phyloP scores from a whole-genome alignment of 2,113 vertebrate species.

The Macroglossus sobrinus region DNA sequence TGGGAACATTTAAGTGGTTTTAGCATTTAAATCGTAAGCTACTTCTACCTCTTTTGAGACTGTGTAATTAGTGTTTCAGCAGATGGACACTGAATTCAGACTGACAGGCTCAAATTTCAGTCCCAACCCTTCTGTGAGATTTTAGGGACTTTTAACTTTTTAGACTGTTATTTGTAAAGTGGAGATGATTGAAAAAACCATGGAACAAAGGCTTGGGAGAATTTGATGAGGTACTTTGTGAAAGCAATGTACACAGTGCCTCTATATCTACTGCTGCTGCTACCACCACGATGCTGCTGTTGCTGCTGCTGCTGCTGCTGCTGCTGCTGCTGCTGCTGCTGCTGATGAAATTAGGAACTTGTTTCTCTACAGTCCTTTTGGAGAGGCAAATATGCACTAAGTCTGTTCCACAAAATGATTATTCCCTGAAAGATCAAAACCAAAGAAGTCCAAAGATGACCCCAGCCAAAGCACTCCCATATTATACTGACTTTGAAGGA shows the following conservation, averaged over 20 bases:
- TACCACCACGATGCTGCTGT: background rate
- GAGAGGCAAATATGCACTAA: background rate
- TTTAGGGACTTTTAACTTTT: background rate
- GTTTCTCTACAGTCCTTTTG: background rate
- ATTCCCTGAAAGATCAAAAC: background rate
- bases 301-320: background rate
- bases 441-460: background rate
- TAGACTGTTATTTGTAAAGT: background rate
- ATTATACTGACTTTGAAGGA: background rate
- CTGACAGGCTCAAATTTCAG: background rate
- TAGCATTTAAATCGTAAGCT: background rate
- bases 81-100: background rate
- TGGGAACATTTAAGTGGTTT: background rate
- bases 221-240: background rate
- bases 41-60: background rate
- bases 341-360: background rate
- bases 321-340: background rate
- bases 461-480: no score
- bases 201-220: background rate
- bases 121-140: background rate
- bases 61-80: background rate
- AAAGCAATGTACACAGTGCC: background rate
- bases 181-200: background rate
- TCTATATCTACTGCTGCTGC: background rate
- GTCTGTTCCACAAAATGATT: background rate